A percentile compares a stretch with the other conserved stretches of the same genome.
Evolutionary conservation across 2,113 vertebrate species (phyloP).

Genomic region (Pampusana beccarii): DNA sequence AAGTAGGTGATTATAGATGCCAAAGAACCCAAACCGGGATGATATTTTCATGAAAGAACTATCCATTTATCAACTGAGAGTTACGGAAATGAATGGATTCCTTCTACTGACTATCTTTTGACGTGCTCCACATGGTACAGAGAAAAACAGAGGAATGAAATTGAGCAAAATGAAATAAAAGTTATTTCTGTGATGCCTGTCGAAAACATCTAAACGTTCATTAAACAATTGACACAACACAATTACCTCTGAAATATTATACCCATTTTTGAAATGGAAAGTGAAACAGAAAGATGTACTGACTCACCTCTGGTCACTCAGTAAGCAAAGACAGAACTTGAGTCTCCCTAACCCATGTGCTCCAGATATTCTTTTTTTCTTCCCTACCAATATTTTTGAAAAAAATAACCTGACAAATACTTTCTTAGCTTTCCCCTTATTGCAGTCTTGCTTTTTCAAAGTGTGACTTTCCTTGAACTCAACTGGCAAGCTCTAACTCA

Average conservation of each 20-base stretch:
- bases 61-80: not conserved
- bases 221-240: not conserved
- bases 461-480: slow-evolving; percentile 1
- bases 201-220: not conserved
- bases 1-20: not conserved
- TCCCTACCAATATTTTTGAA: not conserved
- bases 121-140: not conserved
- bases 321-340: not conserved
- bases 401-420: slow-evolving; percentile 12
- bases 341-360: not conserved
- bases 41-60: not conserved
- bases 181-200: not conserved
- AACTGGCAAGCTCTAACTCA: not conserved
- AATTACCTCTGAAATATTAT: not conserved
- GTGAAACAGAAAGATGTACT: not conserved
- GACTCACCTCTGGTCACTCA: not conserved
- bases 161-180: not conserved
- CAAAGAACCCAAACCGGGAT: not conserved
- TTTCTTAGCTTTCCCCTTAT: slow-evolving; percentile 2
- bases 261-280: not conserved
- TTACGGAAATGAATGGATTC: not conserved
- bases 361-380: not conserved
- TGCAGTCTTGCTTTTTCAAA: not conserved
- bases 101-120: not conserved
- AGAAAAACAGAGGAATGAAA: not conserved